phyloP scores from a whole-genome alignment of 2,888 invertebrate genomes.

The Caenorhabditis sp. region DNA sequence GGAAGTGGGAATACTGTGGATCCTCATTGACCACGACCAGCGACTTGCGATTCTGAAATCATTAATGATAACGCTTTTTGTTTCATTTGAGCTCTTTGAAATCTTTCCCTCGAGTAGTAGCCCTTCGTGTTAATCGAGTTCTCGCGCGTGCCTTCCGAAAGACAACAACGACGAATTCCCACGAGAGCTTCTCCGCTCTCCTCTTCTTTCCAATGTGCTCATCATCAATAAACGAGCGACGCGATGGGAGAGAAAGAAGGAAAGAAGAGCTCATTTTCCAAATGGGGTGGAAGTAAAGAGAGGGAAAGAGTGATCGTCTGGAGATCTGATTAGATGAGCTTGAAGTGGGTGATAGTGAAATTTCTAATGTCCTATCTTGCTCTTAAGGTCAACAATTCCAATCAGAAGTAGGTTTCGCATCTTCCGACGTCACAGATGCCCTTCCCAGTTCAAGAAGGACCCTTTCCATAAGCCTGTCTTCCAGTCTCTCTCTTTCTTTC shows the following conservation, averaged over 20 bases:
- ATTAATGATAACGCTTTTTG: not conserved
- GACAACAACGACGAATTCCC: constrained; percentile 43
- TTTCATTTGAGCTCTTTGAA: no score
- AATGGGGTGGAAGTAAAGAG: constrained; percentile 11
- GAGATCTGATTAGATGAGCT: not conserved
- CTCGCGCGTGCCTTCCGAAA: constrained; percentile 17
- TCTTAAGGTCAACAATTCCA: no score
- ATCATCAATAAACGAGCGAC: constrained; percentile 47
- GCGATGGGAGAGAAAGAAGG: not conserved
- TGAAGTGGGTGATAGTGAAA: no score
- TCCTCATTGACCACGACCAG: constrained; percentile 75
- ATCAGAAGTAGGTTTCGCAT: no score
- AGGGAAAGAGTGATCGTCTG: not conserved
- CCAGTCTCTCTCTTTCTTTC: constrained; percentile 4
- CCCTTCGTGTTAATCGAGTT: constrained; percentile 44
- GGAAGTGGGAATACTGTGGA: constrained; percentile 76
- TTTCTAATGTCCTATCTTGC: no score
- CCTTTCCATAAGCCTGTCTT: not conserved
- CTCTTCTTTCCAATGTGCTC: constrained; percentile 30
- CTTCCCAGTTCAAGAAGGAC: no score
- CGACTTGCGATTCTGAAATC: constrained; percentile 76
- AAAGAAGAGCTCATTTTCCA: constrained; percentile 22
- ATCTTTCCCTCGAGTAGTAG: not conserved
- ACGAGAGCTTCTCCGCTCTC: constrained; percentile 36
- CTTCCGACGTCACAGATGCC: no score